phyloP scores from a whole-genome alignment of 2,113 vertebrate genomes.

The Antigone vipio region DNA sequence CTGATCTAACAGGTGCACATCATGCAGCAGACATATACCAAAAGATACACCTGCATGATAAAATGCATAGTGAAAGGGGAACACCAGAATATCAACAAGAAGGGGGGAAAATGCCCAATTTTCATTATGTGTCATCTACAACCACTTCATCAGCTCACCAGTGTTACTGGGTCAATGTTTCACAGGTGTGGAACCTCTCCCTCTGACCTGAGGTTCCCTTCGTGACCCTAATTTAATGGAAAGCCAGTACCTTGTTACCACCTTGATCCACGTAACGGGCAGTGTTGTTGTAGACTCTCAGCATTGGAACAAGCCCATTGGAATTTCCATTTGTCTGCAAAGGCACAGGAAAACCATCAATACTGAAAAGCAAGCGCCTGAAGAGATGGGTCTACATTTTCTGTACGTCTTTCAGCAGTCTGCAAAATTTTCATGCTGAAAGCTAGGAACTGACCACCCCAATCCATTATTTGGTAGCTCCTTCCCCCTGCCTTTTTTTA shows the following conservation, averaged over 20 bases:
- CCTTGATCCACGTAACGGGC: constrained; percentile 97
- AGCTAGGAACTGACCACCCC: neutral
- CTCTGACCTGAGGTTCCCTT: rapidly evolving
- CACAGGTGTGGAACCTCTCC: neutral
- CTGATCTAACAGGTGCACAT: rapidly evolving
- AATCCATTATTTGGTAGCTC: neutral
- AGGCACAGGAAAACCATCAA: neutral
- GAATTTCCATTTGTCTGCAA: constrained; percentile 92
- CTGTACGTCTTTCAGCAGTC: rapidly evolving
- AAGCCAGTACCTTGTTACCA: constrained; percentile 88
- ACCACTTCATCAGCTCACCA: neutral
- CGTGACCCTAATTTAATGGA: rapidly evolving
- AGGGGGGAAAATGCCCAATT: neutral
- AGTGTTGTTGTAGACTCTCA: constrained; percentile 96
- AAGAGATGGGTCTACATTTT: neutral
- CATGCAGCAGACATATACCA: neutral
- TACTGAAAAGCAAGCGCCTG: neutral
- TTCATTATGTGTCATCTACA: rapidly evolving
- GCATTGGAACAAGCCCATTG: constrained; percentile 95
- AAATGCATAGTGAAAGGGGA: neutral
- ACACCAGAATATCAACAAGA: neutral
- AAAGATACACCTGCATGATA: too few species aligned
- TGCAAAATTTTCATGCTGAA: neutral
- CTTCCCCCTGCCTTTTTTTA: rapidly evolving
- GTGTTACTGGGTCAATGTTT: rapidly evolving